phyloP scores from a whole-genome alignment of 2,113 vertebrate species.

The Myanophis thanlyinensis region DNA sequence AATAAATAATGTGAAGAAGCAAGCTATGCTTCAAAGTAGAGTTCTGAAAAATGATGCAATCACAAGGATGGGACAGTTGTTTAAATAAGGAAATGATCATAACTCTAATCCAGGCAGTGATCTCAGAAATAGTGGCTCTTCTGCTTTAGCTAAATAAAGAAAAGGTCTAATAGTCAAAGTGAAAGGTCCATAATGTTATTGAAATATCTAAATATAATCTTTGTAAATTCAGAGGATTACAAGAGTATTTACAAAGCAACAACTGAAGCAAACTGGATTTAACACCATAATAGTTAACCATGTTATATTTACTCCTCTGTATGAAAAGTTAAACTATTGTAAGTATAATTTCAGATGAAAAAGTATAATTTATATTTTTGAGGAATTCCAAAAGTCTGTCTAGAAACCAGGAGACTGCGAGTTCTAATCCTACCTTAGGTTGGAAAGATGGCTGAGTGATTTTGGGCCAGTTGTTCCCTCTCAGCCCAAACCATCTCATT shows the following conservation, averaged over 20 bases:
- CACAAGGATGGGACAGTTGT: neutral
- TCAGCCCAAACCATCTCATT: no score
- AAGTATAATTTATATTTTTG: neutral
- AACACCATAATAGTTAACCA: neutral
- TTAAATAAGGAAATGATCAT: neutral
- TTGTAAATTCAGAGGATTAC: neutral
- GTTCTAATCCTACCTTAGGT: no score
- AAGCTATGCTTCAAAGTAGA: neutral
- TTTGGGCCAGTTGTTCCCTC: no score
- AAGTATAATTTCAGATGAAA: neutral
- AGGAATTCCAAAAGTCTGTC: neutral
- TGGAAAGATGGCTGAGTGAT: no score
- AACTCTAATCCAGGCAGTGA: neutral
- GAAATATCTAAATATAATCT: neutral
- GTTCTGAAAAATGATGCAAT: neutral
- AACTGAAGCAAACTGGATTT: neutral
- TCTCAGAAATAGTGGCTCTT: neutral
- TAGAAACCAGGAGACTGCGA: neutral
- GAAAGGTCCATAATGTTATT: neutral
- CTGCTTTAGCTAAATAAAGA: neutral
- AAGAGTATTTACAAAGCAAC: neutral
- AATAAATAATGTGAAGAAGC: neutral
- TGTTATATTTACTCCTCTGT: no score
- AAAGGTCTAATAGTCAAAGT: neutral
- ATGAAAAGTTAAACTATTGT: neutral